Evolutionary conservation across 2,888 invertebrate species (phyloP).

Genomic region (Oscheius sp.): DNA sequence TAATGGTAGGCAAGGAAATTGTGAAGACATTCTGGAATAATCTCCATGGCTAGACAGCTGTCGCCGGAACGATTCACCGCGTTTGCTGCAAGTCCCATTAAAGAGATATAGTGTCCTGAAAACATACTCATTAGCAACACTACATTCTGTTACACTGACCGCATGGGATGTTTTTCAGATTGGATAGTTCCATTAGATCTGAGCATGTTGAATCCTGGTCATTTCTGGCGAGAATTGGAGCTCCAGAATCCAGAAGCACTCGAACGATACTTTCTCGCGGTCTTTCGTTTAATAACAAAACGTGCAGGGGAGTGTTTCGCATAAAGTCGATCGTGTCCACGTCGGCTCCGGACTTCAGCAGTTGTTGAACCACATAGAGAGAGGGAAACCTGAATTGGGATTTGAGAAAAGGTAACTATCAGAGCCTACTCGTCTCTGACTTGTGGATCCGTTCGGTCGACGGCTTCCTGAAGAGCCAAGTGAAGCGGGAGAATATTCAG

Average conservation of each 20-base stretch:
- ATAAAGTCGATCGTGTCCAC: slow-evolving; percentile 43
- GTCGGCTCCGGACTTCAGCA: slow-evolving; percentile 51
- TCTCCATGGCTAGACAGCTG: slow-evolving; percentile 10
- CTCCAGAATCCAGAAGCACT: slow-evolving; percentile 47
- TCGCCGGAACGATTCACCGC: slow-evolving; percentile 38
- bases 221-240: slow-evolving; percentile 53
- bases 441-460: slow-evolving; percentile 1
- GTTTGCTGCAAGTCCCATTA: slow-evolving; percentile 44
- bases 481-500: slow-evolving; percentile 44
- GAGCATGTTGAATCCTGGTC: slow-evolving; percentile 47
- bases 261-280: slow-evolving; percentile 46
- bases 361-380: slow-evolving; percentile 40
- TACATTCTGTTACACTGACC: slow-evolving; percentile 18
- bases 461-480: slow-evolving; percentile 41
- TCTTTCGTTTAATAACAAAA: slow-evolving; percentile 44
- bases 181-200: slow-evolving; percentile 43
- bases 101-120: slow-evolving; percentile 45
- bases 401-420: background rate
- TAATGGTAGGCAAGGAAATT: slow-evolving; percentile 27
- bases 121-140: slow-evolving; percentile 16
- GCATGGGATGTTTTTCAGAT: slow-evolving; percentile 16
- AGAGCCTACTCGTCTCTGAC: slow-evolving; percentile 15
- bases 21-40: slow-evolving; percentile 17
- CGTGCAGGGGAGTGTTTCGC: slow-evolving; percentile 59
- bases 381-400: slow-evolving; percentile 41